These are phyloP conservation scores for Porphyrio hochstetteri DNA, from an alignment of 2,113 vertebrate species.

Conservation along the genomic window DNA sequence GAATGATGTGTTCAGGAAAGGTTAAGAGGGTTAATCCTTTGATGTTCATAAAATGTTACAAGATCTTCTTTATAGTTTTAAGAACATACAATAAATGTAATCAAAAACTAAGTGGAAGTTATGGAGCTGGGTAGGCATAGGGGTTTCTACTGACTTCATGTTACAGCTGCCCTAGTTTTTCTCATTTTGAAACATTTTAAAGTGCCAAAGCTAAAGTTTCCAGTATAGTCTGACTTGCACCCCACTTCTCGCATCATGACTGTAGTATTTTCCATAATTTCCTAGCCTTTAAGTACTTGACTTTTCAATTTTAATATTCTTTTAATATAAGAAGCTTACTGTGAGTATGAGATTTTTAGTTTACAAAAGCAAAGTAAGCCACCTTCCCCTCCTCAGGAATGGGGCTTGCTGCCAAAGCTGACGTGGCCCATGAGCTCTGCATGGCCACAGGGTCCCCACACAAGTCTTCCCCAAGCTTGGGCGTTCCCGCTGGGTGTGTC, in stretches of 20 bases:
- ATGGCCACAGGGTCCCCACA: neutral
- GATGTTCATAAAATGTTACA: constrained; percentile 23
- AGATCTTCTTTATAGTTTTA: neutral
- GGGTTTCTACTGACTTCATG: neutral
- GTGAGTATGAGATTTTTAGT: neutral
- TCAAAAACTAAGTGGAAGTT: neutral
- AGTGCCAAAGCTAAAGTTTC: neutral
- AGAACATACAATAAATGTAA: neutral
- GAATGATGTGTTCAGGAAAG: neutral
- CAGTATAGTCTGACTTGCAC: neutral
- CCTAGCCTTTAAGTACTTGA: neutral
- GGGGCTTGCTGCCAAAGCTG: accelerated
- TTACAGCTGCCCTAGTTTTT: neutral
- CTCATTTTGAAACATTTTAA: neutral
- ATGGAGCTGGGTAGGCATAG: neutral
- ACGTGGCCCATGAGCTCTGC: accelerated
- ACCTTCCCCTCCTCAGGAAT: neutral
- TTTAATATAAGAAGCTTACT: neutral
- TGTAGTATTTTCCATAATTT: neutral
- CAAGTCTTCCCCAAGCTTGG: neutral
- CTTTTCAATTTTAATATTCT: neutral
- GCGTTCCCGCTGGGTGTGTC: neutral
- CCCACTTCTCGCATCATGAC: neutral
- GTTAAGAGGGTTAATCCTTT: constrained; percentile 24
- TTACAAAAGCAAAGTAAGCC: neutral